Evolutionary conservation across 2,888 invertebrate species (phyloP).

Genomic region (Catocala sponsa): DNA sequence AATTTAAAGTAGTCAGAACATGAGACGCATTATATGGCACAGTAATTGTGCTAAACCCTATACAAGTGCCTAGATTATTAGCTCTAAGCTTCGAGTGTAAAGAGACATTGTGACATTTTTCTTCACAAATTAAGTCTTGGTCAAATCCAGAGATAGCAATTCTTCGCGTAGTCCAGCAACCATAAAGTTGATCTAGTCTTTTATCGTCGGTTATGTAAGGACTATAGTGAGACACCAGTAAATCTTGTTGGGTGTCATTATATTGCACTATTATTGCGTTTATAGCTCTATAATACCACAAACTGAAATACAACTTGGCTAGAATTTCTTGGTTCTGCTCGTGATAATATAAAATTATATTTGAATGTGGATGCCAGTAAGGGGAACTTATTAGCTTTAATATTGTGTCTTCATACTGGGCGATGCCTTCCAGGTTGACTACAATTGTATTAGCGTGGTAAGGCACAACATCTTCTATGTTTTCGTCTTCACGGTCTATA

Average conservation of each 20-base stretch:
- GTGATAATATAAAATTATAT: constrained; percentile 69
- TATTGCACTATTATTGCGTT: constrained; percentile 68
- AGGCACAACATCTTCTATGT: constrained; percentile 62
- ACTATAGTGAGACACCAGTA: constrained; percentile 61
- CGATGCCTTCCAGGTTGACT: constrained; percentile 59
- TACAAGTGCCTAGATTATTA: constrained; percentile 71
- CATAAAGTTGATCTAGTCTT: constrained; percentile 57
- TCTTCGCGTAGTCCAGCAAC: constrained; percentile 70
- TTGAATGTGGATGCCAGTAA: constrained; percentile 73
- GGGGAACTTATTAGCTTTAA: constrained; percentile 56
- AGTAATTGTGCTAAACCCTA: constrained; percentile 62
- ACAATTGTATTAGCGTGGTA: constrained; percentile 67
- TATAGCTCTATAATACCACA: constrained; percentile 71
- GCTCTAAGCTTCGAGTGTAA: constrained; percentile 61
- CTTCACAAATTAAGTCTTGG: constrained; percentile 65
- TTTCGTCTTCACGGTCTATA: constrained; percentile 55
- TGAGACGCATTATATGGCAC: constrained; percentile 52
- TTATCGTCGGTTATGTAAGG: constrained; percentile 66
- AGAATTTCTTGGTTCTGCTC: constrained; percentile 46
- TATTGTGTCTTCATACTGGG: constrained; percentile 67
- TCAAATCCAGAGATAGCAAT: constrained; percentile 61
- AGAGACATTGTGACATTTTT: constrained; percentile 68
- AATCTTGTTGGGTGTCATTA: constrained; percentile 50
- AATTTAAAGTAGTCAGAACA: constrained; percentile 37
- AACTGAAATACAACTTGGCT: constrained; percentile 68